phyloP scores from a whole-genome alignment of 1,140 invertebrate species.

The Trinorchestia longiramus region DNA sequence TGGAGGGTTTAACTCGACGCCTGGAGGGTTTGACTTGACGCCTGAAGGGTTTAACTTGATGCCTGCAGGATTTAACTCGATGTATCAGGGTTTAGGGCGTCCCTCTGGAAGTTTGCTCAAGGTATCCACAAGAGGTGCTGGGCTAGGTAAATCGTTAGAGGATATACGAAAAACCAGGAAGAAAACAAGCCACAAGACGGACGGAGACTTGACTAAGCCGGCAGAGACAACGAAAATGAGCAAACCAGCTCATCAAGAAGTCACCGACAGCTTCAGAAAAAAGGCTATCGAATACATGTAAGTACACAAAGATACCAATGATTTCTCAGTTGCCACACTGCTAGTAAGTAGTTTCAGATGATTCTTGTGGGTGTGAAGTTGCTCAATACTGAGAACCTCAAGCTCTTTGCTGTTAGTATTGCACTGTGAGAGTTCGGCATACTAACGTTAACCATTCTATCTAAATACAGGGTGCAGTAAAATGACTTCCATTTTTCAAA shows the following conservation, averaged over 20 bases:
- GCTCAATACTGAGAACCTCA: too few species aligned
- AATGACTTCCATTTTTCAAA: too few species aligned
- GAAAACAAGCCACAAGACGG: neutral
- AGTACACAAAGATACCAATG: neutral
- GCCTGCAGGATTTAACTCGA: neutral
- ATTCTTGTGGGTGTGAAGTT: too few species aligned
- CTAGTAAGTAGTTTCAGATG: neutral
- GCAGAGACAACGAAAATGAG: neutral
- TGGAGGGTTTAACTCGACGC: too few species aligned
- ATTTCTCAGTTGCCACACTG: neutral
- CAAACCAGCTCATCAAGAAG: neutral
- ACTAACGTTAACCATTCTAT: too few species aligned
- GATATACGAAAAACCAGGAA: neutral
- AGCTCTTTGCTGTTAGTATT: too few species aligned
- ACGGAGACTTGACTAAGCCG: neutral
- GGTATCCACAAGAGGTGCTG: neutral
- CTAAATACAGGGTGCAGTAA: too few species aligned
- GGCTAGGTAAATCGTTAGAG: neutral
- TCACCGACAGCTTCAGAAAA: neutral
- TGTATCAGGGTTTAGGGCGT: neutral
- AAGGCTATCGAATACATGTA: neutral
- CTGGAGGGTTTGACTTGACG: too few species aligned
- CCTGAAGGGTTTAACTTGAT: neutral
- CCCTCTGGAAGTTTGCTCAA: neutral
- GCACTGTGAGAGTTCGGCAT: too few species aligned